A percentile compares a stretch with the other conserved stretches of the same genome.
These are phyloP conservation scores for Ganaspis brasiliensis DNA, from an alignment of 2,888 invertebrate species.

Conservation along the genomic window DNA sequence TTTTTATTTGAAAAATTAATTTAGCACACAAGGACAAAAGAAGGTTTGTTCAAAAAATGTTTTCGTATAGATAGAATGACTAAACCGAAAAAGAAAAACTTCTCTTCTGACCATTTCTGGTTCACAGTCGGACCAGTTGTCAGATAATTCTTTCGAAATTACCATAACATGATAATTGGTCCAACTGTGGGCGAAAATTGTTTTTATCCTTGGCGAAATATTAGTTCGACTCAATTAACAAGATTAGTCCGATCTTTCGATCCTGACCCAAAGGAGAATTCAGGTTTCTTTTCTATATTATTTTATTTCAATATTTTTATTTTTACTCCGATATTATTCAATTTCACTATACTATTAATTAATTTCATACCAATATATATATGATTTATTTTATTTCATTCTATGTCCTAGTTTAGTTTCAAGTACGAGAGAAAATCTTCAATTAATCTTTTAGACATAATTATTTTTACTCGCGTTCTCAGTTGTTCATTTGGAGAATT, in stretches of 20 bases:
- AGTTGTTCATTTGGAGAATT: not conserved
- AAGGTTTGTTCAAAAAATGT: no score
- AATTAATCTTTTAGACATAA: not conserved
- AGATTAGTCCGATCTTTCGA: not conserved
- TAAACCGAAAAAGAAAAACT: not conserved
- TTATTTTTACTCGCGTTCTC: not conserved
- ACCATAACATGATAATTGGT: conserved; percentile 20
- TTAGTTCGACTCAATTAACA: conserved; percentile 9
- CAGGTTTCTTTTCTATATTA: no score
- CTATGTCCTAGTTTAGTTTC: no score
- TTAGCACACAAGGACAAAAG: no score
- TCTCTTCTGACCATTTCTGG: not conserved
- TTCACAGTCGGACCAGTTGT: not conserved
- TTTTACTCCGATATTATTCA: no score
- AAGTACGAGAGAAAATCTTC: not conserved
- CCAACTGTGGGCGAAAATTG: conserved; percentile 9
- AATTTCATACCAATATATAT: no score
- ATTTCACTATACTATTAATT: no score
- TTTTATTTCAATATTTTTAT: no score
- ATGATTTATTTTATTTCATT: no score
- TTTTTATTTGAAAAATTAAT: no score
- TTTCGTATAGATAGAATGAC: no score
- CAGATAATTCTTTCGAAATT: conserved; percentile 10
- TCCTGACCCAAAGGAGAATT: no score
- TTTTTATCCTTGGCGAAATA: conserved; percentile 2